These are phyloP conservation scores for Scatophagus argus DNA, from an alignment of 2,113 vertebrate genomes.

Conservation along the genomic window DNA sequence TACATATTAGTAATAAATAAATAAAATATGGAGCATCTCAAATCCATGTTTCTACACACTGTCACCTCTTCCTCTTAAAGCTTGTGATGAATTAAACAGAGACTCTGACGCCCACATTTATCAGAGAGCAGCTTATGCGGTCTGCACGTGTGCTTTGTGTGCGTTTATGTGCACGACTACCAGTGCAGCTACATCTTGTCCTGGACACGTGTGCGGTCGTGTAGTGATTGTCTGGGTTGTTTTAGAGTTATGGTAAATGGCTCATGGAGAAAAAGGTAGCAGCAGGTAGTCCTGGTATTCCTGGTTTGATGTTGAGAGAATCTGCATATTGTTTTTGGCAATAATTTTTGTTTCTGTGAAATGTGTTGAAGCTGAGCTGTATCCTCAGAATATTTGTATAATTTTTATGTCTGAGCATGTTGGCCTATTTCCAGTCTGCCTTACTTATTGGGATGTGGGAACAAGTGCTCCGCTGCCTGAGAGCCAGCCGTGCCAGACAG, in stretches of 20 bases:
- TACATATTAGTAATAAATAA: not conserved
- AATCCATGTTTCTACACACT: not conserved
- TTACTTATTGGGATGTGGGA: constrained; percentile 33
- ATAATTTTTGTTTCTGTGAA: constrained; percentile 8
- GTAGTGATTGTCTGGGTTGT: not conserved
- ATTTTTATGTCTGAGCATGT: constrained; percentile 39
- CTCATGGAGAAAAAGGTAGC: not conserved
- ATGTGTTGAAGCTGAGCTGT: constrained; percentile 18
- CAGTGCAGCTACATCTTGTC: not conserved
- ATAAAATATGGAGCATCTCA: not conserved
- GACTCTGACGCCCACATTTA: constrained; percentile 33
- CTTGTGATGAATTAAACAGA: constrained; percentile 48
- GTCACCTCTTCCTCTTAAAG: constrained; percentile 7
- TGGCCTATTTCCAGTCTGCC: constrained; percentile 38
- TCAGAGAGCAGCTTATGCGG: constrained; percentile 10
- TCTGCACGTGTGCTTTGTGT: not conserved
- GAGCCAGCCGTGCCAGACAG: constrained; percentile 26
- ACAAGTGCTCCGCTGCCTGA: constrained; percentile 33
- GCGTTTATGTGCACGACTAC: not conserved
- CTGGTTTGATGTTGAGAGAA: constrained; percentile 12
- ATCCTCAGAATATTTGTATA: constrained; percentile 21
- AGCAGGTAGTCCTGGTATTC: constrained; percentile 36
- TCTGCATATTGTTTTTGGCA: constrained; percentile 42
- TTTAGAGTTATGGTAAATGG: constrained; percentile 7
- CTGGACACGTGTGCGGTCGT: not conserved